These are phyloP conservation scores for Portevinia maculata DNA, from an alignment of 2,888 invertebrate genomes.

Conservation along the genomic window DNA sequence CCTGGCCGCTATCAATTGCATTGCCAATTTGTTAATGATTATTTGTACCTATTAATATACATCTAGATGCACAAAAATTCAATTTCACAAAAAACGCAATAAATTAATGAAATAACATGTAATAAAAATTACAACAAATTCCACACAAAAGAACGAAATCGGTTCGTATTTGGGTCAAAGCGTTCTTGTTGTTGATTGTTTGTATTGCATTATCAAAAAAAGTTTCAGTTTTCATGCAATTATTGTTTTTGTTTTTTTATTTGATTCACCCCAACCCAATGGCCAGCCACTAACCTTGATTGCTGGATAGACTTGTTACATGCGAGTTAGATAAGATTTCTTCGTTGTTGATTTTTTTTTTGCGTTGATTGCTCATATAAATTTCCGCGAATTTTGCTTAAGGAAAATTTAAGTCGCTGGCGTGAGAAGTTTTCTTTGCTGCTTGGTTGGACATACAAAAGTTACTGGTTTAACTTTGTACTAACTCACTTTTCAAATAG, in stretches of 20 bases:
- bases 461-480: no score
- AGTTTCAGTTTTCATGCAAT: constrained; percentile 13
- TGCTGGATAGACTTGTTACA: constrained; percentile 36
- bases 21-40: constrained; percentile 2
- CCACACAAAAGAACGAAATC: constrained; percentile 49
- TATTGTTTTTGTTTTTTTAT: constrained; percentile 22
- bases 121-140: constrained; percentile 35
- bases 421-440: neutral
- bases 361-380: constrained; percentile 38
- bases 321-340: constrained; percentile 46
- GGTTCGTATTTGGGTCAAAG: constrained; percentile 57
- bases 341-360: neutral
- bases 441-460: neutral
- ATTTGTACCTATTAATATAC: constrained; percentile 5
- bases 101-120: constrained; percentile 4
- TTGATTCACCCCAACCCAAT: constrained; percentile 29
- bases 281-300: neutral
- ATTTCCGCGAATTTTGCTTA: constrained; percentile 49
- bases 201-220: constrained; percentile 47
- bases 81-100: constrained; percentile 41
- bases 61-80: constrained; percentile 40
- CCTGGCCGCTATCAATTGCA: neutral
- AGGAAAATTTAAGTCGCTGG: constrained; percentile 15
- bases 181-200: constrained; percentile 31
- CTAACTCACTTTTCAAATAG: no score